Evolutionary conservation across 2,113 vertebrate genomes (phyloP).

Genomic region (Larimichthys polyactis): DNA sequence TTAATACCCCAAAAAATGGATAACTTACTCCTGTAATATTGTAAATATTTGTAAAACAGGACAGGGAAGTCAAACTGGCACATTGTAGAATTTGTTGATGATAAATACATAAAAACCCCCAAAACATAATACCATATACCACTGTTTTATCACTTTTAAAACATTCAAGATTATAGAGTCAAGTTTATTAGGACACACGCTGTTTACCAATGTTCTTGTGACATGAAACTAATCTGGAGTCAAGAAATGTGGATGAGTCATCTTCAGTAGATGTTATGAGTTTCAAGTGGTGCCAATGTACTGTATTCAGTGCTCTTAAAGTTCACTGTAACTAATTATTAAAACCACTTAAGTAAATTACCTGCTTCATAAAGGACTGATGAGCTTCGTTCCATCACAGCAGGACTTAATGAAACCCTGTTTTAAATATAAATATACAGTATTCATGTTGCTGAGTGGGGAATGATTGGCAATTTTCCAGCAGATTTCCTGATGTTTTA

Average conservation of each 20-base stretch:
- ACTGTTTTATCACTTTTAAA: too few species aligned
- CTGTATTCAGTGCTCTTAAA: not conserved
- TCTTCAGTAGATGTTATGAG: not conserved
- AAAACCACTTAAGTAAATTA: not conserved
- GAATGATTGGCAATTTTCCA: not conserved
- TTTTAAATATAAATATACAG: not conserved
- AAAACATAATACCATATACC: too few species aligned
- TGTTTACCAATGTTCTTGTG: too few species aligned
- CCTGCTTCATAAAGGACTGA: not conserved
- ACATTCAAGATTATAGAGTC: too few species aligned
- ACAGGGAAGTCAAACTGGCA: not conserved
- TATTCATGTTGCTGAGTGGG: not conserved
- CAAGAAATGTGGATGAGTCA: too few species aligned
- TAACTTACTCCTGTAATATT: not conserved
- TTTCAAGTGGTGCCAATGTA: not conserved
- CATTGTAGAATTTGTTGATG: not conserved
- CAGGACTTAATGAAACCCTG: not conserved
- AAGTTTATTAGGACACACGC: too few species aligned
- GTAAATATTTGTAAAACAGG: not conserved
- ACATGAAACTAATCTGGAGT: not conserved
- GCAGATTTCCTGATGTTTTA: not conserved
- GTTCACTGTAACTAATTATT: not conserved
- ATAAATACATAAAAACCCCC: not conserved
- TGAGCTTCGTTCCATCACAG: slow-evolving; percentile 8
- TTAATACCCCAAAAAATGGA: too few species aligned